Conservation (phyloP, 2,888 invertebrate species). For the Pilophorus perplexus region DNA sequence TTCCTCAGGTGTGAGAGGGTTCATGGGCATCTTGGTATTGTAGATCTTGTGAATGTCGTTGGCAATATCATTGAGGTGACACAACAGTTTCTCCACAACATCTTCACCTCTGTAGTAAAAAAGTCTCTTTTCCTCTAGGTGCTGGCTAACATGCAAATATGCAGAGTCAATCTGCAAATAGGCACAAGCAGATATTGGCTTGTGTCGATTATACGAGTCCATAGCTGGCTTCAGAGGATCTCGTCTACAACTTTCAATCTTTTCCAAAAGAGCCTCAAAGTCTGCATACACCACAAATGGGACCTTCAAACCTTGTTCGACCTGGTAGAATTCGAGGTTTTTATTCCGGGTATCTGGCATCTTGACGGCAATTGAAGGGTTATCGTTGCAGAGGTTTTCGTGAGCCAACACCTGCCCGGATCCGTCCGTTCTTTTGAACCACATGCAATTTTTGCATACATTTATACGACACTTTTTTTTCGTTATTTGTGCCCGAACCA, state of each 20-base stretch:
- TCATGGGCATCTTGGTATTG: conserved; percentile 12
- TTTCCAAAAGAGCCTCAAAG: conserved; percentile 1
- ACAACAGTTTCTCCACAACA: not conserved
- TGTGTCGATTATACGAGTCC: not conserved
- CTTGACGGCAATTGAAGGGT: not conserved
- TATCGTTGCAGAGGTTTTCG: not conserved
- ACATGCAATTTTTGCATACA: not conserved
- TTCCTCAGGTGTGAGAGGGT: conserved; percentile 38
- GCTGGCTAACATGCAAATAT: not conserved
- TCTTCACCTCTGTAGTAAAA: not conserved
- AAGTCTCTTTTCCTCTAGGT: not conserved
- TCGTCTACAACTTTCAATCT: not conserved
- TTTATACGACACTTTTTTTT: too few relatives aligned
- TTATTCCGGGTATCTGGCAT: not conserved
- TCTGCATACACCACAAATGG: conserved; percentile 25
- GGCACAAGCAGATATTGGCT: not conserved
- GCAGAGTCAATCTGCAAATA: not conserved
- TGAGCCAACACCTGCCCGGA: not conserved
- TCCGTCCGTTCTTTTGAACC: not conserved
- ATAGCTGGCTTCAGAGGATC: not conserved
- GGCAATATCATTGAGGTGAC: not conserved
- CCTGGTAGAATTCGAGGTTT: not conserved
- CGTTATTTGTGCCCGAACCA: too few relatives aligned
- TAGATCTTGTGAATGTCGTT: not conserved
- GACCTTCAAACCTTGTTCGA: not conserved